These are phyloP conservation scores for Pangasius djambal DNA, from an alignment of 2,797 vertebrate species.

Conservation along the genomic window DNA sequence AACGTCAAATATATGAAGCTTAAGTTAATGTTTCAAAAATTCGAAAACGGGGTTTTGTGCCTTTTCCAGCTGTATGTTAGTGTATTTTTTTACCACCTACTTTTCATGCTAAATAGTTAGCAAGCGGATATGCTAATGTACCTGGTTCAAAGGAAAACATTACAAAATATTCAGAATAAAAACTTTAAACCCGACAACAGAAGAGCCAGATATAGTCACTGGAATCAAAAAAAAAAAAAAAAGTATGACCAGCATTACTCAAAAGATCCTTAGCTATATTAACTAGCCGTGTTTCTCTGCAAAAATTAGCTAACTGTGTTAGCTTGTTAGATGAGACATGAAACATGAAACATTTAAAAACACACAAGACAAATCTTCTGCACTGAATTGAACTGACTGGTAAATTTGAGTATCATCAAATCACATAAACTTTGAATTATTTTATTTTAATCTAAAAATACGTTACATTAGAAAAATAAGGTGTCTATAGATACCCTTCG, in stretches of 20 bases:
- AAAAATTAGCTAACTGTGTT: not conserved
- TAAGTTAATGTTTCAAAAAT: too few relatives aligned
- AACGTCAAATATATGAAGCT: not conserved
- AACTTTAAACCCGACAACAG: not conserved
- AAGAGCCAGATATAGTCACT: not conserved
- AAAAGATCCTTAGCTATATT: not conserved
- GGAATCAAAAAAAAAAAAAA: not conserved
- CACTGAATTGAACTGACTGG: not conserved
- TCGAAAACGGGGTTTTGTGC: too few relatives aligned
- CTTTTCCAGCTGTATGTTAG: too few relatives aligned
- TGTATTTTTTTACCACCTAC: too few relatives aligned
- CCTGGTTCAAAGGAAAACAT: not conserved
- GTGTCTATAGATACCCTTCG: not conserved
- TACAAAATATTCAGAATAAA: not conserved
- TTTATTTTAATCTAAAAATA: not conserved
- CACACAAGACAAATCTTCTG: too few relatives aligned
- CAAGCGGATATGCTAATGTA: not conserved
- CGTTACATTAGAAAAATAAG: not conserved
- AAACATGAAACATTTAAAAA: too few relatives aligned
- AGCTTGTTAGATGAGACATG: not conserved
- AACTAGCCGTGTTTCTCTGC: not conserved
- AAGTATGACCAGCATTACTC: not conserved
- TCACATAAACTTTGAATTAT: not conserved
- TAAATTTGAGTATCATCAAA: not conserved
- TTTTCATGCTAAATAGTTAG: not conserved